phyloP scores from a whole-genome alignment of 2,113 vertebrate genomes.

The Abramis brama region DNA sequence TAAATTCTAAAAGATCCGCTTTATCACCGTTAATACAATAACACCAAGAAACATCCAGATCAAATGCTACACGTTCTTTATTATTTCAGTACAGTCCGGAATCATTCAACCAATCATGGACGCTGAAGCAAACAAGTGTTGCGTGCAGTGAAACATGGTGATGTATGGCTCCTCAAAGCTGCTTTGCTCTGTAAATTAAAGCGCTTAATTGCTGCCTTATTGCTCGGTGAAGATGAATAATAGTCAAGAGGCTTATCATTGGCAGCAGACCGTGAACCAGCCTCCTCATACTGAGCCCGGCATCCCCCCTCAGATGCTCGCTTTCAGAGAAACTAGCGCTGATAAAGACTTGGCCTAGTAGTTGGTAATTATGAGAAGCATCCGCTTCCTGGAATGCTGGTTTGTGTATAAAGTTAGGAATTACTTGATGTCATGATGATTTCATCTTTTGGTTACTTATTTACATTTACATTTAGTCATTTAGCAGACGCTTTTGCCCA shows the following conservation, averaged over 20 bases:
- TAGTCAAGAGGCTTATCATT: constrained; percentile 50
- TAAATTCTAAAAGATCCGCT: constrained; percentile 2
- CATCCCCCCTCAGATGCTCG: constrained; percentile 1
- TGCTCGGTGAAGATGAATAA: constrained; percentile 53
- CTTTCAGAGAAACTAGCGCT: constrained; percentile 11
- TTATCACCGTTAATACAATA: constrained; percentile 13
- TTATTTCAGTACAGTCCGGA: constrained; percentile 30
- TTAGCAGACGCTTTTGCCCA: too few relatives aligned
- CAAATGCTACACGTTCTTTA: not conserved
- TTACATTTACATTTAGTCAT: too few relatives aligned
- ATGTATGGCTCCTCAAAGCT: constrained; percentile 49
- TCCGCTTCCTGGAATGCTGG: not conserved
- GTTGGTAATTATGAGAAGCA: not conserved
- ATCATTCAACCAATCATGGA: constrained; percentile 33
- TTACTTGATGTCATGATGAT: not conserved
- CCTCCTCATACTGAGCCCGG: constrained; percentile 26
- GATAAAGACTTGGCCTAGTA: not conserved
- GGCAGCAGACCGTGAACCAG: constrained; percentile 44
- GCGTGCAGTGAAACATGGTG: constrained; percentile 29
- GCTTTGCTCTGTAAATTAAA: constrained; percentile 56
- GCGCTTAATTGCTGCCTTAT: constrained; percentile 55
- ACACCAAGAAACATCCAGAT: constrained; percentile 6
- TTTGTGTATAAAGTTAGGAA: constrained; percentile 20
- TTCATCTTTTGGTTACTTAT: not conserved
- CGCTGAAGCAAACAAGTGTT: constrained; percentile 45